A percentile compares a stretch with the other conserved stretches of the same genome.
phyloP scores from a whole-genome alignment of 1,140 invertebrate species.

The Oncopeltus fasciatus region DNA sequence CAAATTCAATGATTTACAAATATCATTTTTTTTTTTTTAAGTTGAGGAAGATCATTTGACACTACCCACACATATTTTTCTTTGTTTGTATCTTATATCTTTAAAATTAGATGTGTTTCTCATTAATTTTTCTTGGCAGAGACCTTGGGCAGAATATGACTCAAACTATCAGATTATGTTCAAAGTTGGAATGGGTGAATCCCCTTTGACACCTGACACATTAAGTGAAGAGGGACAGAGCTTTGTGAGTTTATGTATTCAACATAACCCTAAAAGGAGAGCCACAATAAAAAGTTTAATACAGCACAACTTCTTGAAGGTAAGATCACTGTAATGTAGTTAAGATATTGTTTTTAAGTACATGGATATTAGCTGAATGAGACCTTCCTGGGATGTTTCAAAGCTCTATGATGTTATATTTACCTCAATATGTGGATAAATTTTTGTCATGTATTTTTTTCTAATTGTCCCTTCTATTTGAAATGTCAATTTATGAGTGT shows the following conservation, averaged over 20 bases:
- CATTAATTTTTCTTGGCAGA: conserved; percentile 32
- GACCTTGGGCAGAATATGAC: conserved; percentile 73
- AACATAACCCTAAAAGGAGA: conserved; percentile 56
- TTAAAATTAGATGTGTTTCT: not conserved
- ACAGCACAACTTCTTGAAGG: conserved; percentile 51
- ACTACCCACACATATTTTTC: too few species aligned
- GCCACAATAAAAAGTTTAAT: conserved; percentile 47
- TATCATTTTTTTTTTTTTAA: too few species aligned
- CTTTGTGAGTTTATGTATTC: conserved; percentile 59
- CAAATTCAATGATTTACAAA: too few species aligned
- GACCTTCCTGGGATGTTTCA: not conserved
- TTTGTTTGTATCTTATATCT: not conserved
- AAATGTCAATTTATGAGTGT: too few species aligned
- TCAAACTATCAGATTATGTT: conserved; percentile 88
- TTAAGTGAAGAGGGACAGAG: conserved; percentile 61
- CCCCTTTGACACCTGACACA: conserved; percentile 48
- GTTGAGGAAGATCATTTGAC: too few species aligned
- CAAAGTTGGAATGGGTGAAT: conserved; percentile 74
- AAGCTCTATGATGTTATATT: not conserved
- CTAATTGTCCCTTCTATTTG: too few species aligned
- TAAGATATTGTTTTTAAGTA: not conserved
- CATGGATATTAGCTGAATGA: not conserved
- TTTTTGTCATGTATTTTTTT: too few species aligned
- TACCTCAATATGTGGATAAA: not conserved
- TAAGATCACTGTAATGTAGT: conserved; percentile 13